Evolutionary conservation across 1,140 invertebrate genomes (phyloP), one percentile per base, ranked within the genome.

Genomic region (Drosophila leontia): DNA sequence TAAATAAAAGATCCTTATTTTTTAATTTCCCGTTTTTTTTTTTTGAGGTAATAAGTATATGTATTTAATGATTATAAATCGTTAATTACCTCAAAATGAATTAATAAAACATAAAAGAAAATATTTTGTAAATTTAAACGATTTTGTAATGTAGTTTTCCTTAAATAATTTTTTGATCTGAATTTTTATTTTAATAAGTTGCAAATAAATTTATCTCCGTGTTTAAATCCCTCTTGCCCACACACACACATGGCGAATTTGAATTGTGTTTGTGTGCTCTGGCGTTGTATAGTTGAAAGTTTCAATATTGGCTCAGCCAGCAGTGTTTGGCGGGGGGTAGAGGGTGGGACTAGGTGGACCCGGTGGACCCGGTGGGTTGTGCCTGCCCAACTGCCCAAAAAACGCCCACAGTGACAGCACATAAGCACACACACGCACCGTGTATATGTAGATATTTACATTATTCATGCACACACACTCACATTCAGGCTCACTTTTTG

Each of bases 221-320:
- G 63, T 17, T 5, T 9, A 70, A 70, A 67, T 70, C 62, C 32
- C 11, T 65, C 37, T 51, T 26, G 61, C 42, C 48, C 48, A 59
- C 59, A 71, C 44, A 71, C 68, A 61, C 48, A 42, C 41, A 45
- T 50, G 48, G 29, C 15, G 37, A 71, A 78, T 78, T 78, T 78
- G 44, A 78, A 71, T 69, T 63, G 82, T 64, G 32, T 50, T 41
- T 70, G 56, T 62, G 63, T 77, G 67, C 62, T 51, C 65, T 39
- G 32, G 35, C 60, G 45, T 71, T 78, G 68, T 86, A 62, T 87
- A 87, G 83, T 88, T 87, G 84, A 87, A 87, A 88, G 83, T 87
- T 87, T 87, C 83, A 83, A 87, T 87, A 87, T 88, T 88, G 83
- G 68, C 68, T 77, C 59, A 72, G 80, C 29, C 37, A 26, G 29